Evolutionary conservation across 1,140 invertebrate species (phyloP), one percentile per base, ranked within the genome.

Genomic region (Leptinotarsa undecemlineata): DNA sequence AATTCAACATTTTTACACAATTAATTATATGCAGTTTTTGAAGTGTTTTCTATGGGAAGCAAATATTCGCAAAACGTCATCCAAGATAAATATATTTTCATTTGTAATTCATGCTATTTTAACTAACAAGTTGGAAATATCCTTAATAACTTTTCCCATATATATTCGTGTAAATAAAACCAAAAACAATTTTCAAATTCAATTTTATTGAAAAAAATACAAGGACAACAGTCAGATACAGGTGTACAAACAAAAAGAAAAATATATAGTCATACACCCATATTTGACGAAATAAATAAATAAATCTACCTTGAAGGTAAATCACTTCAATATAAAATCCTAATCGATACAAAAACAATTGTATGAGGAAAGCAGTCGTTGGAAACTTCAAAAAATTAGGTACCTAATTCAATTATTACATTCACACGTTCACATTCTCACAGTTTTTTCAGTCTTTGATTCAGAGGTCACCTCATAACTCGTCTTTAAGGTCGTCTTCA

Each of bases 401-500:
- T 64, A 72, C 68, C 57, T 60, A 62, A 17, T 57, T 57, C 51
- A 68, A 17, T 69, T 47, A 23, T 66, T 21, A 26, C 62, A 62
- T 60, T 74, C 72, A 66, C 74, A 48, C 60, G 68, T 26, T 60
- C 63, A 20, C 67, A 67, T 70, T 60, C 71, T 61, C 72, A 77
- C 75, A 79, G 75, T 79, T 71, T 78, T 78, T 68, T 74, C 74
- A 66, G 62, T 72, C 64, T 68, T 69, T 60, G 42, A 64, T 48
- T 48, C 26, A 63, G 20, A 20, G 17, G 5, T 68, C 47, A 51
- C 23, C 69, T 94, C 94, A 96, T 88, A 96, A 89, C 85, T 96
- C 95, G 84, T 96, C 95, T 84, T 94, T 95, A 81, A 94, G 89
- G 83, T 95, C 93, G 48, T 94, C 94, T 47, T 92, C 92, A 0